Evolutionary conservation across 2,113 vertebrate genomes (phyloP), one percentile per base, ranked within the genome.

Genomic region (Phainopepla nitens): DNA sequence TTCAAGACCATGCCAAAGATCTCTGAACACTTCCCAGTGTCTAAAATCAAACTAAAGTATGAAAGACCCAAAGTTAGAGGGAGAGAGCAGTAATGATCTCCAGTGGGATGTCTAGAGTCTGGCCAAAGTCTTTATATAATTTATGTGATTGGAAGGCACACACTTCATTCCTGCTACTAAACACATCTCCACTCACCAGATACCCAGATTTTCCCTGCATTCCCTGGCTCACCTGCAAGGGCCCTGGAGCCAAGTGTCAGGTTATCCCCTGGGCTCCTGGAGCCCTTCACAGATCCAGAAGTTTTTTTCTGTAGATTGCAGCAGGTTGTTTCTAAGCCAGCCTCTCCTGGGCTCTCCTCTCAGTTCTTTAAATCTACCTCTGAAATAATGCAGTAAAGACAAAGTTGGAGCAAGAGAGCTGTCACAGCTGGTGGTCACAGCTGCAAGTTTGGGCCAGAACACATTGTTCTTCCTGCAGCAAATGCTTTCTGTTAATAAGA

Each of bases 351-450:
- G 47, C 20, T 87, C 50, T 76, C 54, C 73, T 75, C 53, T 87
- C 53, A 47, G 39, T 8, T 80, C 60, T 73, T 83, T 53, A 78
- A 89, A 71, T 33, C 72, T 71, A 21, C 56, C 80, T 70, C 69
- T 82, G 72, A 78, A 92, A 84, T 73, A 58, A 72, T 1, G 12
- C 21, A 77, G 68, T 44, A 28, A 87, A 86, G 72, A 71, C 64
- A 75, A 83, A 81, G 77, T 51, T 94, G 79, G 62, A 96, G 73
- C 17, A 54, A 68, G 62, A 79, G 58, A 71, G 45, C 54, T 83
- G 33, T 73, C 90, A 53, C 95, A 92, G 96, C 94, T 97, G 94
- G 92, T 83, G 70, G 79, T 75, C 75, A 42, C 90, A 96, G 90
- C 94, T 95, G 96, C 5, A 10, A 49, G 66, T 65, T 88, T 90